Conservation (phyloP, 2,888 invertebrate species). For the Pollenia labialis region DNA sequence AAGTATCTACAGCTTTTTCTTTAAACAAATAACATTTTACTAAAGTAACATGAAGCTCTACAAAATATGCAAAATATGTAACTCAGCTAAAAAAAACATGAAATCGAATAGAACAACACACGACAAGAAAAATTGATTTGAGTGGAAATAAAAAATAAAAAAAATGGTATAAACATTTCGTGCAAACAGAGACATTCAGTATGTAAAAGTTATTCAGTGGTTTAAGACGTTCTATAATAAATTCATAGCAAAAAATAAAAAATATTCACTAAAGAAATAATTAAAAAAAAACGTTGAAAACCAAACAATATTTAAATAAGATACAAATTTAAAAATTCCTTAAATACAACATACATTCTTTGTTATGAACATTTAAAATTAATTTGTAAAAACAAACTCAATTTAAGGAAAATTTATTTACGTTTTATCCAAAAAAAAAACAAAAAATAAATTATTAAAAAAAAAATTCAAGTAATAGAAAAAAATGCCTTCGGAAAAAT, state of each 20-base stretch:
- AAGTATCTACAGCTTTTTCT: background rate
- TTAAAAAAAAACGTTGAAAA: slow-evolving; percentile 40
- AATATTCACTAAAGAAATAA: background rate
- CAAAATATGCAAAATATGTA: slow-evolving; percentile 17
- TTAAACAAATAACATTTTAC: background rate
- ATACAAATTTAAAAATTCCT: slow-evolving; percentile 11
- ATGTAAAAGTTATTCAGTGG: slow-evolving; percentile 56
- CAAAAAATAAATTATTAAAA: slow-evolving; percentile 1
- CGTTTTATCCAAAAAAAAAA: background rate
- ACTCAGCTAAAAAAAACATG: slow-evolving; percentile 18
- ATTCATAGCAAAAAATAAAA: slow-evolving; percentile 4
- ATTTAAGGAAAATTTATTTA: slow-evolving; percentile 26
- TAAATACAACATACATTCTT: slow-evolving; percentile 12
- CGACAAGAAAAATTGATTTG: background rate
- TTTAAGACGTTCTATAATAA: slow-evolving; percentile 38
- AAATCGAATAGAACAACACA: background rate
- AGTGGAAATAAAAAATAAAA: background rate
- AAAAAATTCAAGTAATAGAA: background rate
- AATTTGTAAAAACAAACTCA: background rate
- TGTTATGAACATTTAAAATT: slow-evolving; percentile 53
- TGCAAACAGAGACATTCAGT: slow-evolving; percentile 53
- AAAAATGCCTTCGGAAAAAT: slow-evolving; percentile 86
- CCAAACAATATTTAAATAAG: slow-evolving; percentile 13
- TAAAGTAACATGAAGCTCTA: background rate
- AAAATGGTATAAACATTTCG: slow-evolving; percentile 33